Conservation (phyloP, 2,888 invertebrate species). For the Lutraria lutraria region DNA sequence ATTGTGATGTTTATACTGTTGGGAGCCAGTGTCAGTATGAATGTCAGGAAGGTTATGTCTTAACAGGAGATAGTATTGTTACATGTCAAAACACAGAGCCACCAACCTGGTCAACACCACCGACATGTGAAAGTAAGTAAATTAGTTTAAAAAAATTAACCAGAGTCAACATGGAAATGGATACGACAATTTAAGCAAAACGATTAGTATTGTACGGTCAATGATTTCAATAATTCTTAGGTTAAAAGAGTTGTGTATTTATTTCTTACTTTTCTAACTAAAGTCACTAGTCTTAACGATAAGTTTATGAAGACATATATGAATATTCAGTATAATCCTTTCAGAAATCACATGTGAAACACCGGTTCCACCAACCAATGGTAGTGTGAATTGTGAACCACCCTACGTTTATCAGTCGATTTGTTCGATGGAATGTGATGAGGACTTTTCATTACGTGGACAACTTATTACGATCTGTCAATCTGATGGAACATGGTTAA, state of each 20-base stretch:
- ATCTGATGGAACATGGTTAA: constrained; percentile 40
- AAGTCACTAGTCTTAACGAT: too few relatives aligned
- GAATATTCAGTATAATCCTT: background rate
- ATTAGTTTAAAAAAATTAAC: background rate
- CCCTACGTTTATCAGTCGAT: background rate
- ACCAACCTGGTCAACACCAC: constrained; percentile 40
- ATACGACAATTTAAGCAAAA: too few relatives aligned
- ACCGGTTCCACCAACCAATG: constrained; percentile 20
- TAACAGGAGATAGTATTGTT: constrained; percentile 22
- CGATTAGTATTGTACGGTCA: background rate
- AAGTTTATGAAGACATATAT: background rate
- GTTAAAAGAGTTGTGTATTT: too few relatives aligned
- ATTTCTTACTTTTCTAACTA: too few relatives aligned
- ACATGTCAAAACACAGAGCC: constrained; percentile 38
- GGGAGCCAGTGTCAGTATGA: constrained; percentile 31
- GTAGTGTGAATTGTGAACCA: constrained; percentile 13
- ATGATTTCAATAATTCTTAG: background rate
- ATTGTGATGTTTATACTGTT: constrained; percentile 17
- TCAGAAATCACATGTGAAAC: constrained; percentile 25
- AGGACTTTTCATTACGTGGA: constrained; percentile 21
- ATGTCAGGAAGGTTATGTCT: constrained; percentile 47
- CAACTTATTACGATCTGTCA: constrained; percentile 27
- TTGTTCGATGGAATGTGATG: constrained; percentile 21
- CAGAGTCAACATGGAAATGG: too few relatives aligned
- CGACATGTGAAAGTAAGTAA: constrained; percentile 48